Conservation (phyloP, 2,797 vertebrate genomes). For the Centropyge bicolor region DNA sequence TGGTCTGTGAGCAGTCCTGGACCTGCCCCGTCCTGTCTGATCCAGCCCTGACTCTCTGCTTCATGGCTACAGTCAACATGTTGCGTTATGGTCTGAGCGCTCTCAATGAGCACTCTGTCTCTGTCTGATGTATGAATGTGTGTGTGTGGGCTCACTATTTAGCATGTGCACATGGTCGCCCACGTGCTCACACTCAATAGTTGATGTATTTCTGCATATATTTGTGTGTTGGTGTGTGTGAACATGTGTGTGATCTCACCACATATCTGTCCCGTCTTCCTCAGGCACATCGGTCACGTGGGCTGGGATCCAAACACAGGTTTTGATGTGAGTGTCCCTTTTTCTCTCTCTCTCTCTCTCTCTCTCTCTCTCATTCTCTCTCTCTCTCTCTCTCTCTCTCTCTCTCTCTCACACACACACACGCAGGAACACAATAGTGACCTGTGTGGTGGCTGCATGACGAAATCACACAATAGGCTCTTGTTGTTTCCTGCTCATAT, state of each 20-base stretch:
- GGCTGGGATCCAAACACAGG: conserved; percentile 99
- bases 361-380: conserved; percentile 41
- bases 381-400: conserved; percentile 39
- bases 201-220: conserved; percentile 42
- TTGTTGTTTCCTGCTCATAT: conserved; percentile 70
- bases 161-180: conserved; percentile 23
- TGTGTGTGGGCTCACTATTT: conserved; percentile 60
- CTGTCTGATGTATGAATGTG: not conserved
- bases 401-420: conserved; percentile 44
- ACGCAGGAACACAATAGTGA: conserved; percentile 75
- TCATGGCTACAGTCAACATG: conserved; percentile 40
- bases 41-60: not conserved
- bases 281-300: conserved; percentile 97
- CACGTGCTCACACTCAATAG: conserved; percentile 25
- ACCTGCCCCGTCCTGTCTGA: not conserved
- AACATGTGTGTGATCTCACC: conserved; percentile 47
- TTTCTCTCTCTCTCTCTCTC: conserved; percentile 31
- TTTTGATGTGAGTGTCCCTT: conserved; percentile 94
- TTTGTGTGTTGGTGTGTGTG: conserved; percentile 12
- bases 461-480: conserved; percentile 74
- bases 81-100: conserved; percentile 22
- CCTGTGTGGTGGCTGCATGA: conserved; percentile 75
- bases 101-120: conserved; percentile 59
- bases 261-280: conserved; percentile 52
- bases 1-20: not conserved